Evolutionary conservation across 1,140 invertebrate species (phyloP).

Genomic region (Zaprionus ghesquierei): DNA sequence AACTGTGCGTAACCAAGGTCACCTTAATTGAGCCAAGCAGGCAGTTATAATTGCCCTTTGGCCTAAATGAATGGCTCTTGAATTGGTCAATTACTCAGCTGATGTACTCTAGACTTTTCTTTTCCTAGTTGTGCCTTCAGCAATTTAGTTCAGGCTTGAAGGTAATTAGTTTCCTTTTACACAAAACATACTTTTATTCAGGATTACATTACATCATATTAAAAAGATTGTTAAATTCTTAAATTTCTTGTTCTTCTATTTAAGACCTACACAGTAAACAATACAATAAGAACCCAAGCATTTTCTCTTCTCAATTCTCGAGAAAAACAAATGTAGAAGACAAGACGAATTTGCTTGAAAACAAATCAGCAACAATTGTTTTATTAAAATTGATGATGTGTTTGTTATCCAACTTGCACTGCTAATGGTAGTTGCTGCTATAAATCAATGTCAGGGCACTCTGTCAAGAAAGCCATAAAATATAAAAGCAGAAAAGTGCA

Average conservation of each 20-base stretch:
- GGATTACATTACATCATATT: too few relatives aligned
- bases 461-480: neutral
- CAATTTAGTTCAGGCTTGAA: neutral
- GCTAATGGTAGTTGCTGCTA: conserved; percentile 1
- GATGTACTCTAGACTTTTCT: neutral
- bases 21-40: conserved; percentile 9
- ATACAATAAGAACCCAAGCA: neutral
- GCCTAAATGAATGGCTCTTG: neutral
- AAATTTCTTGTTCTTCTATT: too few relatives aligned
- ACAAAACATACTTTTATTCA: too few relatives aligned
- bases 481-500: neutral
- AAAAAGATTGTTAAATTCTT: too few relatives aligned
- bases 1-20: conserved; percentile 19
- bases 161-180: too few relatives aligned
- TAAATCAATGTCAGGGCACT: conserved; percentile 14
- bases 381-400: conserved; percentile 32
- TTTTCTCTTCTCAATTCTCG: neutral
- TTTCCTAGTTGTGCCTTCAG: neutral
- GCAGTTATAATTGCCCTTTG: neutral
- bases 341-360: neutral
- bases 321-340: neutral
- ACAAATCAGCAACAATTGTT: conserved; percentile 12
- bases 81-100: neutral
- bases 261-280: neutral
- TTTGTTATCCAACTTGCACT: neutral